Conservation (phyloP, 64 coral and sea anemone genomes). For the Catalaphyllia jardinei region DNA sequence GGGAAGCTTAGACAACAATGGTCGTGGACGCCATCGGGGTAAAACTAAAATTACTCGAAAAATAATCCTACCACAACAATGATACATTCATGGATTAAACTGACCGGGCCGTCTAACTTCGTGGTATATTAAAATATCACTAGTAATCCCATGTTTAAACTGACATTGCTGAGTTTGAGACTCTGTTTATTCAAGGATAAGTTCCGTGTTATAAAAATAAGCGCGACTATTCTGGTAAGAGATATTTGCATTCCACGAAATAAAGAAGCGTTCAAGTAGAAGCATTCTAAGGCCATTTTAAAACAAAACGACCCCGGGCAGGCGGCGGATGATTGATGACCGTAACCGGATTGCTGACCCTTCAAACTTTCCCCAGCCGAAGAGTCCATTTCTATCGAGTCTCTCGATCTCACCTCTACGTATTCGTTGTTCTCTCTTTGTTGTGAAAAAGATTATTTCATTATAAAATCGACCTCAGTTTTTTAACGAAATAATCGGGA, state of each 20-base stretch:
- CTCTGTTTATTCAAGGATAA: constrained; percentile 30
- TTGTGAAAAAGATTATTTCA: background rate
- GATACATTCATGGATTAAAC: background rate
- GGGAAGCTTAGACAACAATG: background rate
- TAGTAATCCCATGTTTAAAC: background rate
- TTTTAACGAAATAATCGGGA: too few relatives aligned
- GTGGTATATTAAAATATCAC: background rate
- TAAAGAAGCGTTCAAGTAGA: background rate
- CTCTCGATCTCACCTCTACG: background rate
- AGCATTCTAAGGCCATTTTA: background rate
- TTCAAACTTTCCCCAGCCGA: background rate
- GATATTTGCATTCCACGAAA: background rate
- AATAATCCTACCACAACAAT: background rate
- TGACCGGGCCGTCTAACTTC: background rate
- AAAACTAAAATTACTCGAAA: background rate
- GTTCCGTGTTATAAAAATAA: constrained; percentile 23
- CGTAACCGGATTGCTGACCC: too few relatives aligned
- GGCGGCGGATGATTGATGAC: too few relatives aligned
- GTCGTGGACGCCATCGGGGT: background rate
- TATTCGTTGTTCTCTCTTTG: background rate
- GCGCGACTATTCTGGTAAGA: background rate
- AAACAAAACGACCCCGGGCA: background rate
- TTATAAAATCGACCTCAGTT: too few relatives aligned
- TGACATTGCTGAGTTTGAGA: background rate
- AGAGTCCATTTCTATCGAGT: background rate